Conservation (phyloP, 2,797 vertebrate genomes). For the Poecilia wingei region DNA sequence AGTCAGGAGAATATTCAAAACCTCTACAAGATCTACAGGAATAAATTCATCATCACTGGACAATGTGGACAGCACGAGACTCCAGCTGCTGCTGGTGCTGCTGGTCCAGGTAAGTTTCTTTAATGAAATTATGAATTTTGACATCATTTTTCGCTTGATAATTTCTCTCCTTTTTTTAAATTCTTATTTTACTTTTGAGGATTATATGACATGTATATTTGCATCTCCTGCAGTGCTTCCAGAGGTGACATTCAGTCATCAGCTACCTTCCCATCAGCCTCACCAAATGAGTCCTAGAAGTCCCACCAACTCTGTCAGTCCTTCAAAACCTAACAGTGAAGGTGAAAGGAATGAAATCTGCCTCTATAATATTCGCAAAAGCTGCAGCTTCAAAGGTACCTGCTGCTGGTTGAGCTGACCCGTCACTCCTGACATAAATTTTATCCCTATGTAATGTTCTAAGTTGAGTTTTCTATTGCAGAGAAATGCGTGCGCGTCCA, state of each 20-base stretch:
- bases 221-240: slow-evolving; percentile 19
- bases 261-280: neutral
- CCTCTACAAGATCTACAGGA: slow-evolving; percentile 76
- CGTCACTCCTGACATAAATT: neutral
- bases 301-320: neutral
- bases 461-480: slow-evolving; percentile 48
- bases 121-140: neutral
- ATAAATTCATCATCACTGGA: slow-evolving; percentile 67
- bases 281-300: neutral
- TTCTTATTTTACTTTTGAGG: neutral
- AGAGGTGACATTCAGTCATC: neutral
- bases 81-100: neutral
- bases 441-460: neutral
- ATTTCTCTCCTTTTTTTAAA: neutral
- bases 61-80: slow-evolving; percentile 21
- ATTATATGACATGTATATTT: neutral
- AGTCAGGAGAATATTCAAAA: slow-evolving; percentile 64
- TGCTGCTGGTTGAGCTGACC: neutral
- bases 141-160: neutral
- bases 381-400: slow-evolving; percentile 84
- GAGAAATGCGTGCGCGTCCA: slow-evolving; percentile 86
- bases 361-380: slow-evolving; percentile 80
- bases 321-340: slow-evolving; percentile 51
- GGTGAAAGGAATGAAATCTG: slow-evolving; percentile 84
- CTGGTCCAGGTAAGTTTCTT: slow-evolving; percentile 34